These are phyloP conservation scores for Fulmarus glacialis DNA, from an alignment of 2,113 vertebrate species.

Conservation along the genomic window DNA sequence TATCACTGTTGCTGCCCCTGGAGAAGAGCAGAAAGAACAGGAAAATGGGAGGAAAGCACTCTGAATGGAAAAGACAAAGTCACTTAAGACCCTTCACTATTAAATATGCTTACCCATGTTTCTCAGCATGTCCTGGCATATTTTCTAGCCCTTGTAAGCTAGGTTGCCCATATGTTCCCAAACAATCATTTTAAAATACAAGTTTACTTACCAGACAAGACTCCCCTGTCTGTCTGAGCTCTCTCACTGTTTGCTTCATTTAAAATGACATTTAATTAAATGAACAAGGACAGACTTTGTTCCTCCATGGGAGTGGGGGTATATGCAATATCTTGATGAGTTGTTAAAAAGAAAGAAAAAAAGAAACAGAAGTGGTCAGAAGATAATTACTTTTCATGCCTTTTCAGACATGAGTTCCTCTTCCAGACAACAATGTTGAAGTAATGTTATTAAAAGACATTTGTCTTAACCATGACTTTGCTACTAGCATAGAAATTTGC, in stretches of 20 bases:
- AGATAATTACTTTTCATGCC: slow-evolving; percentile 38
- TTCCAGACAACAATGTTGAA: not conserved
- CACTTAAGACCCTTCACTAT: not conserved
- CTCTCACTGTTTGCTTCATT: slow-evolving; percentile 56
- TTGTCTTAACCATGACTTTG: not conserved
- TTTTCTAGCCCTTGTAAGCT: slow-evolving; percentile 16
- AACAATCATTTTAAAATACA: slow-evolving; percentile 27
- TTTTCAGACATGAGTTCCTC: slow-evolving; percentile 7
- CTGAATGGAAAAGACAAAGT: not conserved
- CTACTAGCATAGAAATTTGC: not conserved
- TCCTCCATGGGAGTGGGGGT: not conserved
- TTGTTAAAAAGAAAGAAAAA: not conserved
- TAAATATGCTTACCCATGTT: slow-evolving; percentile 42
- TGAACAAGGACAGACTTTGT: slow-evolving; percentile 59
- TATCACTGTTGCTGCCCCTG: not conserved
- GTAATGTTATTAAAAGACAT: not conserved
- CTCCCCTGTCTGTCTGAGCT: not conserved
- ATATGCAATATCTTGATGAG: not conserved
- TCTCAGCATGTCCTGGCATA: slow-evolving; percentile 38
- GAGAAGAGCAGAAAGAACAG: not conserved
- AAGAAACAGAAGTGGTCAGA: not conserved
- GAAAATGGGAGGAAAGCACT: not conserved
- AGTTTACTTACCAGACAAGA: slow-evolving; percentile 27
- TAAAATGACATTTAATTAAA: slow-evolving; percentile 74
- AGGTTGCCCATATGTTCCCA: slow-evolving; percentile 34